Evolutionary conservation across 1,140 invertebrate genomes (phyloP).

Genomic region (Atta texana): DNA sequence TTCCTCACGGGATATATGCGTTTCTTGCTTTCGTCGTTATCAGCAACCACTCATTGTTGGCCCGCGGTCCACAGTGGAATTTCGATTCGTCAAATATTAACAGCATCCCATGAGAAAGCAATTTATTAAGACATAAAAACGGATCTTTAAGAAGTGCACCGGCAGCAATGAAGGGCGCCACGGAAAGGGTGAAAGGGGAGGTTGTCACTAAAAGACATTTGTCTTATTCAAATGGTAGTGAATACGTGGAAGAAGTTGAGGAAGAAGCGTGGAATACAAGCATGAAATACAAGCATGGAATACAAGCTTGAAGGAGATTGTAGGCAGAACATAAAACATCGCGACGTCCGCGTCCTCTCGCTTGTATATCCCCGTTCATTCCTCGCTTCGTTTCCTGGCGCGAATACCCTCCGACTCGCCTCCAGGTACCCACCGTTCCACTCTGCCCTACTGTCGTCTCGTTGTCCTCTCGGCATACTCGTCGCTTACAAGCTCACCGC

Average conservation of each 20-base stretch:
- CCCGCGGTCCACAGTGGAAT: slow-evolving; percentile 19
- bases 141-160: slow-evolving; percentile 34
- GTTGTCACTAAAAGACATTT: slow-evolving; percentile 64
- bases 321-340: slow-evolving; percentile 54
- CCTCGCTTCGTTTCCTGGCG: slow-evolving; percentile 18
- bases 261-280: slow-evolving; percentile 35
- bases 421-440: background rate
- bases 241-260: slow-evolving; percentile 33
- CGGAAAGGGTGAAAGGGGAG: background rate
- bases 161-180: background rate
- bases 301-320: slow-evolving; percentile 30
- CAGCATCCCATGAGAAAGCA: slow-evolving; percentile 55
- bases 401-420: slow-evolving; percentile 11
- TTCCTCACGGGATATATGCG: background rate
- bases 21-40: slow-evolving; percentile 42
- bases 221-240: slow-evolving; percentile 78
- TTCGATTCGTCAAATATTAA: slow-evolving; percentile 58
- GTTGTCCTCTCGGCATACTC: slow-evolving; percentile 37
- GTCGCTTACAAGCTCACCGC: slow-evolving; percentile 69
- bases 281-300: slow-evolving; percentile 23
- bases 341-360: slow-evolving; percentile 5
- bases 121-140: slow-evolving; percentile 76
- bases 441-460: slow-evolving; percentile 45
- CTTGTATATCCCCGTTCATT: background rate
- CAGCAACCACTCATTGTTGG: slow-evolving; percentile 20